Conservation (phyloP, 2,888 invertebrate genomes). For the Xanthostigma xanthostigma region DNA sequence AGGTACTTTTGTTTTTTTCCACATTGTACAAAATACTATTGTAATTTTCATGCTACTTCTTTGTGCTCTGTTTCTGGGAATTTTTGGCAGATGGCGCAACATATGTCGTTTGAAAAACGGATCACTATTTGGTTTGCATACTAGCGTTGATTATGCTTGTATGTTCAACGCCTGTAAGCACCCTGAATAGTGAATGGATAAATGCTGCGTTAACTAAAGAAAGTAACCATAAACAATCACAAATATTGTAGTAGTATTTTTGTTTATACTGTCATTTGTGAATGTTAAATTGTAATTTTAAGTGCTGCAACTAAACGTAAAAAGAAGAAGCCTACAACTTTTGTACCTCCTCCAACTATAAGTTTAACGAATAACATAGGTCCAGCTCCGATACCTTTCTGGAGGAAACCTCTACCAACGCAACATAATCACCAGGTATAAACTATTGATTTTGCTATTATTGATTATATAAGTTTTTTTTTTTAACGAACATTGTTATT, state of each 20-base stretch:
- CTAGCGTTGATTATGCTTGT: no score
- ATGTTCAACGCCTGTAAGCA: no score
- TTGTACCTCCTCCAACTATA: conserved; percentile 55
- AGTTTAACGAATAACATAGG: conserved; percentile 20
- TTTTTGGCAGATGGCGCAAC: no score
- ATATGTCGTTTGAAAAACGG: no score
- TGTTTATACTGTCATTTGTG: background rate
- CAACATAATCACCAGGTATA: conserved; percentile 30
- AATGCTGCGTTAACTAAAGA: no score
- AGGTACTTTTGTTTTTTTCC: conserved; percentile 25
- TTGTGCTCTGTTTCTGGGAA: no score
- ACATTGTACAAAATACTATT: no score
- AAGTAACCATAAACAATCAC: no score
- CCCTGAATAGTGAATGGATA: no score
- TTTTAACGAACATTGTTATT: conserved; percentile 9
- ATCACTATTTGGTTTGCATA: no score
- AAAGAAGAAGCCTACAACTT: conserved; percentile 81
- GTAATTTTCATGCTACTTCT: no score
- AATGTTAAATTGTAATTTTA: conserved; percentile 7
- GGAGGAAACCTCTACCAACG: conserved; percentile 55
- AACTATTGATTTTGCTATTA: background rate
- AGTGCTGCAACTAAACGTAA: conserved; percentile 46
- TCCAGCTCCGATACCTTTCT: conserved; percentile 47
- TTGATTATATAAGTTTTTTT: background rate
- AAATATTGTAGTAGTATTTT: no score